phyloP scores from a whole-genome alignment of 2,113 vertebrate species.

The Fulica atra region DNA sequence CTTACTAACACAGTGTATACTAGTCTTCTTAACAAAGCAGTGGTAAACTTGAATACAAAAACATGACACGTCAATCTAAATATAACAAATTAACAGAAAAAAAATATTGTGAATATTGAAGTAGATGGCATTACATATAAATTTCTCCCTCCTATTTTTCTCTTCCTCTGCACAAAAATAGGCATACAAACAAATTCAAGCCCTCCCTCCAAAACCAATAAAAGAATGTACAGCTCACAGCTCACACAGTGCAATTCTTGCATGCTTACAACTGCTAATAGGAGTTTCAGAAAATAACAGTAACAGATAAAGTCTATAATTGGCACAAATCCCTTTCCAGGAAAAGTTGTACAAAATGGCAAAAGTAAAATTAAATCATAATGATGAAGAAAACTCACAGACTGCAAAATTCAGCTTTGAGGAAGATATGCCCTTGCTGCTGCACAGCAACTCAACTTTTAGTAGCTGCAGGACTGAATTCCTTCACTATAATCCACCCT shows the following conservation, averaged over 20 bases:
- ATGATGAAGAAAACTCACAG: not conserved
- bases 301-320: not conserved
- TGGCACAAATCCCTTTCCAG: not conserved
- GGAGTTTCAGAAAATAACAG: not conserved
- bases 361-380: not conserved
- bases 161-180: not conserved
- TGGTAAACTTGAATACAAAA: not conserved
- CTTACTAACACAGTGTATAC: not conserved
- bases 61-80: not conserved
- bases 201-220: not conserved
- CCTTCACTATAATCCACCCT: not conserved
- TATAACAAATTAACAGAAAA: not conserved
- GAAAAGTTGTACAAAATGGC: not conserved
- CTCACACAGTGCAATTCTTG: not conserved
- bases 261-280: not conserved
- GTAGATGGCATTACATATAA: not conserved
- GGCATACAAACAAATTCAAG: not conserved
- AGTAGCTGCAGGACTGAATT: not conserved
- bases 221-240: not conserved
- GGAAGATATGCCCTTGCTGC: not conserved
- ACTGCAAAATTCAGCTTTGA: not conserved
- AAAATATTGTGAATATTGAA: not conserved
- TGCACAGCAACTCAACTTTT: not conserved
- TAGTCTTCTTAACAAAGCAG: not conserved
- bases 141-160: not conserved